phyloP scores from a whole-genome alignment of 2,113 vertebrate genomes.

The Plectropomus leopardus region DNA sequence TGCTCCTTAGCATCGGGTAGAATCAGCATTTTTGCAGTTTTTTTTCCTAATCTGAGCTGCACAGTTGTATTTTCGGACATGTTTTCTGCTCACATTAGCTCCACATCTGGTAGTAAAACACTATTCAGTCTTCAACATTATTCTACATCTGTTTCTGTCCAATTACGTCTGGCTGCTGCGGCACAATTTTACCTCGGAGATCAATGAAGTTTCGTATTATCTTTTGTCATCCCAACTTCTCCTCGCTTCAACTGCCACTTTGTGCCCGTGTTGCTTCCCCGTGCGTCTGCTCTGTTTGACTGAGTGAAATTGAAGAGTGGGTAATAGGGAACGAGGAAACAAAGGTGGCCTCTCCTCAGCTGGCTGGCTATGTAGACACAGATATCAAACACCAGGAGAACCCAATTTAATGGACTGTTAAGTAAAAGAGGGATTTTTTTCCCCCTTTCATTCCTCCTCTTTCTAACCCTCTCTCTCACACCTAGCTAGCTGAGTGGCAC shows the following conservation, averaged over 20 bases:
- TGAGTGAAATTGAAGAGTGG: conserved; percentile 58
- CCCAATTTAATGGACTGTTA: conserved; percentile 71
- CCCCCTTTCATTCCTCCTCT: background rate
- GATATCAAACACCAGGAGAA: conserved; percentile 69
- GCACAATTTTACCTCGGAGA: conserved; percentile 30
- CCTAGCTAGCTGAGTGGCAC: conserved; percentile 56
- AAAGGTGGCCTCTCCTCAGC: conserved; percentile 40
- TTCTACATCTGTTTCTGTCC: conserved; percentile 23
- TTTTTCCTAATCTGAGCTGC: background rate
- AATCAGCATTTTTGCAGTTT: conserved; percentile 11
- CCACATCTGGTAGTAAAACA: conserved; percentile 14
- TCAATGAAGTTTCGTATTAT: conserved; percentile 44
- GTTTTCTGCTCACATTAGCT: background rate
- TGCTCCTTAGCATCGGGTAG: background rate
- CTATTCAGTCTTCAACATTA: conserved; percentile 2
- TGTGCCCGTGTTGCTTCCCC: conserved; percentile 28
- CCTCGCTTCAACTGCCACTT: conserved; percentile 37
- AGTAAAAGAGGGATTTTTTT: conserved; percentile 40
- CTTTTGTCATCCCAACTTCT: conserved; percentile 40
- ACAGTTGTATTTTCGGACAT: background rate
- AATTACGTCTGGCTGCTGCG: background rate
- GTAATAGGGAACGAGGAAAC: conserved; percentile 51
- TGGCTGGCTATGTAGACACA: conserved; percentile 49
- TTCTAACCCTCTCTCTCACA: conserved; percentile 23
- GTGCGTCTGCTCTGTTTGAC: conserved; percentile 37